A percentile compares a stretch with the other conserved stretches of the same genome.
Conservation (phyloP, 2,113 vertebrate species). For the Tragelaphus scriptus region DNA sequence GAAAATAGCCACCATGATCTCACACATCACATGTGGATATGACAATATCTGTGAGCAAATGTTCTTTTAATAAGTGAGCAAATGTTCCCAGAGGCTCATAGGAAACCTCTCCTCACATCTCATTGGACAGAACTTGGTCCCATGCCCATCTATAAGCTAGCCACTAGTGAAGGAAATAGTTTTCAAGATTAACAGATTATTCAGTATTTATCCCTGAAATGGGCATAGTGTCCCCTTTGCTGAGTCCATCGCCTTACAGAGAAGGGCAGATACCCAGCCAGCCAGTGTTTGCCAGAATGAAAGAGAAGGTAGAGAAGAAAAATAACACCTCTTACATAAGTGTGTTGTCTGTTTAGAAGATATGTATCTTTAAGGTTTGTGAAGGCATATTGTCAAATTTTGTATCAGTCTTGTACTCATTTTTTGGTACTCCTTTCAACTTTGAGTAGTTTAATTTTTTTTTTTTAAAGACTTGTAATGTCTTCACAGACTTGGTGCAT, state of each 20-base stretch:
- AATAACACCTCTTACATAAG: neutral
- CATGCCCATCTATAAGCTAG: neutral
- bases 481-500: neutral
- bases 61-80: neutral
- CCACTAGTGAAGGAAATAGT: neutral
- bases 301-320: neutral
- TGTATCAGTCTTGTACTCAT: neutral
- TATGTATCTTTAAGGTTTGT: neutral
- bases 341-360: neutral
- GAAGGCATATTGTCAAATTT: neutral
- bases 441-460: neutral
- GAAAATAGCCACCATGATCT: neutral
- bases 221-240: neutral
- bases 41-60: neutral
- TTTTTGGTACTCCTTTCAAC: neutral
- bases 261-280: neutral
- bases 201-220: neutral
- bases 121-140: neutral
- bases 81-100: neutral
- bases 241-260: neutral
- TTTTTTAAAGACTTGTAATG: neutral
- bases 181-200: neutral
- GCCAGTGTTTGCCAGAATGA: neutral
- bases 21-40: neutral
- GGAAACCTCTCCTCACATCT: neutral